A percentile compares a stretch with the other conserved stretches of the same genome.
phyloP scores from a whole-genome alignment of 2,888 invertebrate species.

The Drosophila rubida region DNA sequence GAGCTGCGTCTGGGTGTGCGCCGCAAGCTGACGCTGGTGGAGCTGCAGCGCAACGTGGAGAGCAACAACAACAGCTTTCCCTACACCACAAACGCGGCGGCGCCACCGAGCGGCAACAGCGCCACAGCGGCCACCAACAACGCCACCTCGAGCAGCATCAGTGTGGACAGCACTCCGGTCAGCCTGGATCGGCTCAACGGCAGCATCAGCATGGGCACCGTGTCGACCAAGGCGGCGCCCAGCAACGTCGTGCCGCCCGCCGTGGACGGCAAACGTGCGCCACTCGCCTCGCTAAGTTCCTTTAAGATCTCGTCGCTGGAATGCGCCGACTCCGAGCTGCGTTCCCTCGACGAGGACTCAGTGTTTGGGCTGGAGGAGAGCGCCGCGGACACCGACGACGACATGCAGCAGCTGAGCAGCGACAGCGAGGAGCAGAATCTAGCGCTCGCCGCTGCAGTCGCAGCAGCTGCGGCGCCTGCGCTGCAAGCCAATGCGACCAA shows the following conservation, averaged over 20 bases:
- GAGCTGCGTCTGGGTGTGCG: slow-evolving; percentile 82
- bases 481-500: slow-evolving; percentile 1
- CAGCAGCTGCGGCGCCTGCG: slow-evolving; percentile 20
- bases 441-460: slow-evolving; percentile 6
- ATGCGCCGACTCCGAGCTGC: slow-evolving; percentile 89
- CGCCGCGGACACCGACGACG: slow-evolving; percentile 91
- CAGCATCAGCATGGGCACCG: slow-evolving; percentile 72
- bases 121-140: slow-evolving; percentile 73
- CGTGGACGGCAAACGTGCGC: slow-evolving; percentile 86
- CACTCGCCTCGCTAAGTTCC: slow-evolving; percentile 92
- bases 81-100: slow-evolving; percentile 65
- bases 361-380: slow-evolving; percentile 91
- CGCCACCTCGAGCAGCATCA: slow-evolving; percentile 80
- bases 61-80: slow-evolving; percentile 81
- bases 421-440: slow-evolving; percentile 88
- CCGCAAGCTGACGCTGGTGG: slow-evolving; percentile 81
- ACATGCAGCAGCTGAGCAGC: slow-evolving; percentile 93
- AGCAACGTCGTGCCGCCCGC: slow-evolving; percentile 75
- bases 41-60: slow-evolving; percentile 75
- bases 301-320: slow-evolving; percentile 89
- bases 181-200: slow-evolving; percentile 80
- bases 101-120: slow-evolving; percentile 68
- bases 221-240: slow-evolving; percentile 81
- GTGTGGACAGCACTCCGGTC: slow-evolving; percentile 80
- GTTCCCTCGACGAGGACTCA: slow-evolving; percentile 92